Evolutionary conservation across 1,140 invertebrate species (phyloP), one percentile per base, ranked within the genome.

Genomic region (Halotydeus destructor): DNA sequence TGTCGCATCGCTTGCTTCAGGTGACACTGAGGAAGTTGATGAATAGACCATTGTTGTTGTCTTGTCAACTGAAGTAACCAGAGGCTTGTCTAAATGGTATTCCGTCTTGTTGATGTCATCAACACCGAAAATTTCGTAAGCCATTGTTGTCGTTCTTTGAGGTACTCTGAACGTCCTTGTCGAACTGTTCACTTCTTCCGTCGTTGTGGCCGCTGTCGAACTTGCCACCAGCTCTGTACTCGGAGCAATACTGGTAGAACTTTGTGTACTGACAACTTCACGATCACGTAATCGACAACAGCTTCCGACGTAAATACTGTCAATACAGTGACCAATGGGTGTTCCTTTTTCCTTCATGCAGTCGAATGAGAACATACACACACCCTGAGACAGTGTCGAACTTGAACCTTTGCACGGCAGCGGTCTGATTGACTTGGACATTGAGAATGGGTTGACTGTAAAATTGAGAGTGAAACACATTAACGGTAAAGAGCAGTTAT

Each of bases 261-360:
- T 25, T 24, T 14, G 5, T 35, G 8, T 12, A 19, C 5, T 14
- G 23, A 2, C 19, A 23, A 14, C 9, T 21, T 40, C 26, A 14
- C 34, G 37, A 18, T 50, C 38, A 1, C 52, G 54, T 12, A 64
- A 40, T 23, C 57, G 44, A 60, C 84, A 89, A 54, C 84, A 88
- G 24, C 78, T 84, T 31, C 81, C 81, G 53, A 85, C 84, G 59
- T 84, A 85, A 59, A 85, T 86, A 36, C 79, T 70, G 60, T 89
- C 82, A 55, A 84, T 80, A 56, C 84, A 89, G 3, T 79, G 84
- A 37, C 81, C 82, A 45, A 88, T 61, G 53, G 86, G 82, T 2
- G 78, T 80, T 23, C 84, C 84, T 57, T 86, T 85, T 22, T 76
- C 70, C 64, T 85, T 84, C 25, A 82, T 70, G 55, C 85, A 91